Percentiles rank a stretch among this genome's conserved stretches.
phyloP scores from a whole-genome alignment of 2,113 vertebrate species.

The Hemichromis elongatus region DNA sequence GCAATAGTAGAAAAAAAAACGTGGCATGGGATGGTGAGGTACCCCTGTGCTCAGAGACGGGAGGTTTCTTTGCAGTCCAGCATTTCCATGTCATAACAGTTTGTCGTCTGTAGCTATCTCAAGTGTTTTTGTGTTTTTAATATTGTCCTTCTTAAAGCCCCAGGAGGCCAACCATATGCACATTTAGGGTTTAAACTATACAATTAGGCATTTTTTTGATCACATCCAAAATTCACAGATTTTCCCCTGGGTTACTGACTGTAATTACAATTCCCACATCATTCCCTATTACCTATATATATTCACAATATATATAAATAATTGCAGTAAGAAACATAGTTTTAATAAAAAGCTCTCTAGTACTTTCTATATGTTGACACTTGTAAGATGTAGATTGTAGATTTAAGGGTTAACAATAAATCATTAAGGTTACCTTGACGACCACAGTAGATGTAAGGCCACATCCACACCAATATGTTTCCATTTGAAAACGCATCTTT shows the following conservation, averaged over 20 bases:
- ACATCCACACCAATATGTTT: too few relatives aligned
- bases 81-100: background rate
- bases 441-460: too few relatives aligned
- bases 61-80: background rate
- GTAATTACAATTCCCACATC: too few relatives aligned
- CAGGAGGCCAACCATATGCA: background rate
- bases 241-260: background rate
- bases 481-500: too few relatives aligned
- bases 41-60: background rate
- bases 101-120: rapidly evolving
- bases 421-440: too few relatives aligned
- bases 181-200: background rate
- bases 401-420: too few relatives aligned
- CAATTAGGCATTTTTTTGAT: background rate
- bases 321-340: too few relatives aligned
- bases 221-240: background rate
- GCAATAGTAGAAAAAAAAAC: background rate
- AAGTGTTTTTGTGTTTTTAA: background rate
- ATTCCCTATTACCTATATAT: too few relatives aligned
- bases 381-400: too few relatives aligned
- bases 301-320: too few relatives aligned
- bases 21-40: rapidly evolving
- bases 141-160: background rate
- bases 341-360: too few relatives aligned
- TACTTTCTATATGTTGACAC: too few relatives aligned